phyloP scores from a whole-genome alignment of 2,888 invertebrate genomes.

The Trichopoda pennipes region DNA sequence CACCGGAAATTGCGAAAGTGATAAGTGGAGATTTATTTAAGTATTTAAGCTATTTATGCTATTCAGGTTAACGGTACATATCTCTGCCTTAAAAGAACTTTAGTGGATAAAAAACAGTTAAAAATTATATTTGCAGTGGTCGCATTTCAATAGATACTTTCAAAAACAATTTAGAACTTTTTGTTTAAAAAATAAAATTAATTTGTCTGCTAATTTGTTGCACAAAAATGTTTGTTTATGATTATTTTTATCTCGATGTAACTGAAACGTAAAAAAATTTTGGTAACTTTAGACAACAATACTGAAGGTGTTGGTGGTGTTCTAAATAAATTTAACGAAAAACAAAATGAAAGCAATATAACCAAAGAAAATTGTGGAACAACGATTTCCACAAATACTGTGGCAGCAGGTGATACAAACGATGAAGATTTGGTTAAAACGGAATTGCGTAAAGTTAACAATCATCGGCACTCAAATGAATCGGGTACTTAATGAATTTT shows the following conservation, averaged over 20 bases:
- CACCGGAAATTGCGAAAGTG: too few relatives aligned
- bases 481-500: constrained; percentile 76
- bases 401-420: constrained; percentile 45
- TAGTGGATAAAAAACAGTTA: too few relatives aligned
- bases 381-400: constrained; percentile 28
- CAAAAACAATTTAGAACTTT: too few relatives aligned
- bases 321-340: constrained; percentile 61
- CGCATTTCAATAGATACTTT: too few relatives aligned
- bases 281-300: constrained; percentile 60
- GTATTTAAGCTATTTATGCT: too few relatives aligned
- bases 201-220: background rate
- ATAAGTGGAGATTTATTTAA: too few relatives aligned
- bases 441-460: constrained; percentile 78
- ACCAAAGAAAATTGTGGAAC: constrained; percentile 54
- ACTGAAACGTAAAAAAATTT: constrained; percentile 9
- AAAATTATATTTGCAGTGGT: too few relatives aligned
- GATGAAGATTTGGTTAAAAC: constrained; percentile 73
- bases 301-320: constrained; percentile 58
- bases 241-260: background rate
- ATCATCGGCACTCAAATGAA: constrained; percentile 81
- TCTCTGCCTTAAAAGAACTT: too few relatives aligned
- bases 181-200: background rate
- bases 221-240: background rate
- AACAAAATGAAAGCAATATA: constrained; percentile 56
- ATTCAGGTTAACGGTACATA: too few relatives aligned